Base-by-base conservation (phyloP, 2,888 invertebrate genomes). In the Chymomyza procnemis region DNA sequence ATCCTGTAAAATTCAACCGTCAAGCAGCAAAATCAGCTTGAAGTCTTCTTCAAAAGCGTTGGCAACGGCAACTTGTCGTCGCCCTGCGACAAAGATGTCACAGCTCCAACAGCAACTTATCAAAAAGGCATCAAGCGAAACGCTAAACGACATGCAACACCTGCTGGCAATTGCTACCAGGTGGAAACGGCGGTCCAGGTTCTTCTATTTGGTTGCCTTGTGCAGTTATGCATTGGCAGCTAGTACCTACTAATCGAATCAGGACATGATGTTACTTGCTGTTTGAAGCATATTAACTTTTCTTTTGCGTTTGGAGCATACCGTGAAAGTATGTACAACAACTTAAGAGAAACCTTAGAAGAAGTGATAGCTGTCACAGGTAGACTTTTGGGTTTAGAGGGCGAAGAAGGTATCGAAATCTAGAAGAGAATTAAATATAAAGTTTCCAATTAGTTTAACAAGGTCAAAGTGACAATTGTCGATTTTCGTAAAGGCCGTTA, bases 101-200 rank as follows among this genome's bases (percentile, higher is more conserved):
- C 9, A 19, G 55, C 52, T 46, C 55, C 57, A 56, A 55, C 73
- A 80, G 78, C 74, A 86, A 80, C 84, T 80, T 81, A 80, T 81
- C 81, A 83, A 86, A 80, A 86, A 85, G 81, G 71, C 81, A 81
- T 85, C 78, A 74, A 63, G 52, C 60, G 67, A 61, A 65, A 66
- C 79, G 58, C 70, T 72, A 69, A 41, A 41, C 66, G 61, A 67
- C 48, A 46, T 56, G 52, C 57, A 41, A 5, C 34, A 41, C 34
- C 34, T 41, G 34, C 34, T 5, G 12, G 34, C 1, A 12, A 41
- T 12, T 12, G 12, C 0, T 41, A 41, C 9, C 34, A 41, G 34
- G 12, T 41, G 34, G 9, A 41, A 41, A 12, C 34, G 1, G 34
- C 6, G 34, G 12, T 41, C 34, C 12, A 41, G 3, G 34, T 9